Conservation (phyloP, 1,140 invertebrate species). For the Triops longicaudatus region DNA sequence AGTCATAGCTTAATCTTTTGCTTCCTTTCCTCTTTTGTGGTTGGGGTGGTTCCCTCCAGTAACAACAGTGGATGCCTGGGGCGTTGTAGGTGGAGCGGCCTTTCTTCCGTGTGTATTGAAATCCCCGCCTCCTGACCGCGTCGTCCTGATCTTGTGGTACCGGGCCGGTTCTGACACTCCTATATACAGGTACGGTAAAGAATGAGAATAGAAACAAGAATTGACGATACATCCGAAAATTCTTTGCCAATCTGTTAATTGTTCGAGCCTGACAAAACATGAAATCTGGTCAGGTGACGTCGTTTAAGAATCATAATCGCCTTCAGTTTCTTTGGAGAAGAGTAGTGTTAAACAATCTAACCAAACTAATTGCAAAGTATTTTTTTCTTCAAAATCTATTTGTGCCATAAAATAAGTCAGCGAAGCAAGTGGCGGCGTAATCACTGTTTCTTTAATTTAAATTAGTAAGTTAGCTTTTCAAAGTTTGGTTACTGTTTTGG, state of each 20-base stretch:
- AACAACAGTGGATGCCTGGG: constrained; percentile 54
- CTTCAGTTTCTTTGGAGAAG: too few relatives aligned
- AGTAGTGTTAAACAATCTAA: too few relatives aligned
- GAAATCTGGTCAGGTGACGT: too few relatives aligned
- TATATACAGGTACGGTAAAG: constrained; percentile 65
- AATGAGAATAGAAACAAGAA: neutral
- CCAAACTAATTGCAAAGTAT: too few relatives aligned
- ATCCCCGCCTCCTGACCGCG: constrained; percentile 62
- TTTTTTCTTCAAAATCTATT: too few relatives aligned
- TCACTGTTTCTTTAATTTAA: too few relatives aligned
- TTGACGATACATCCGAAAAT: neutral
- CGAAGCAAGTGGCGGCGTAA: too few relatives aligned
- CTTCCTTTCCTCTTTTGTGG: neutral
- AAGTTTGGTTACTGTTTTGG: too few relatives aligned
- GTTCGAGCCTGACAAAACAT: too few relatives aligned
- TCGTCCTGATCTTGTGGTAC: constrained; percentile 77
- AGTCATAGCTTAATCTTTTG: neutral
- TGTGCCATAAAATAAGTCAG: too few relatives aligned
- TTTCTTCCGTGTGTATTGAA: constrained; percentile 71
- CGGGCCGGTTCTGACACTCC: constrained; percentile 62
- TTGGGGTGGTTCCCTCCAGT: constrained; percentile 35
- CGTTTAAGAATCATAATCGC: too few relatives aligned
- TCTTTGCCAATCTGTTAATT: neutral
- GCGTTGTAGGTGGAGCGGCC: constrained; percentile 61
- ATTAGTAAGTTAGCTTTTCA: too few relatives aligned